Percentiles rank a stretch among this genome's conserved stretches.
Evolutionary conservation across 1,140 invertebrate genomes (phyloP).

Genomic region (Heliconius nattereri): DNA sequence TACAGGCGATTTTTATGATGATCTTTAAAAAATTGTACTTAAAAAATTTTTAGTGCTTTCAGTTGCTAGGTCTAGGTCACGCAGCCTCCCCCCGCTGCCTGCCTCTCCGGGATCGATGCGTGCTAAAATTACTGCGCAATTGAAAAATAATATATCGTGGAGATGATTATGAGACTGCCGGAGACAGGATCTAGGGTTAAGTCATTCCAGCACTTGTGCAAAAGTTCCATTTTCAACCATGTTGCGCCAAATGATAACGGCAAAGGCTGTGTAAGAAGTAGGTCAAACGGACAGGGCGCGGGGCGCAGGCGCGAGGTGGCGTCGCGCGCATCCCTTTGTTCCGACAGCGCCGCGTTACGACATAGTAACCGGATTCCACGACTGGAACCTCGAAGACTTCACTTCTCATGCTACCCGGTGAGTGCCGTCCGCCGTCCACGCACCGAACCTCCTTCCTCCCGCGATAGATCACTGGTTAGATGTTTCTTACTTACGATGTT

Average conservation of each 20-base stretch:
- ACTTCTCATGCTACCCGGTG: constrained; percentile 51
- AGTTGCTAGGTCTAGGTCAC: constrained; percentile 5
- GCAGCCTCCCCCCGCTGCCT: constrained; percentile 9
- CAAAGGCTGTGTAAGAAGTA: constrained; percentile 47
- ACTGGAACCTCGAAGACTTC: constrained; percentile 44
- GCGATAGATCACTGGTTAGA: constrained; percentile 65
- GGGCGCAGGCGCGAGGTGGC: constrained; percentile 43
- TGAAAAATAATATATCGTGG: background rate
- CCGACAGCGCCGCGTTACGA: constrained; percentile 38
- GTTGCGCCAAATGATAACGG: background rate
- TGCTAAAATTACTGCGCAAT: constrained; percentile 1
- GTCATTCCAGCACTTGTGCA: background rate
- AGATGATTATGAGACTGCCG: background rate
- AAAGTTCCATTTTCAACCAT: background rate
- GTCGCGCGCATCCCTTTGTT: constrained; percentile 49
- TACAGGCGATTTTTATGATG: background rate
- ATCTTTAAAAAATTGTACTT: background rate
- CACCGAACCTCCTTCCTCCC: constrained; percentile 33
- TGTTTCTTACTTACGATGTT: constrained; percentile 53
- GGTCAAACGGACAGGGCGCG: constrained; percentile 47
- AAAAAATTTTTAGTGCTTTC: background rate
- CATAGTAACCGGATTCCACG: constrained; percentile 46
- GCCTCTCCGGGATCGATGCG: background rate
- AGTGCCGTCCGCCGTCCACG: constrained; percentile 47
- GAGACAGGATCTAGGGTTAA: background rate